Conservation (phyloP, 2,113 vertebrate species). For the Sigmodon hispidus region DNA sequence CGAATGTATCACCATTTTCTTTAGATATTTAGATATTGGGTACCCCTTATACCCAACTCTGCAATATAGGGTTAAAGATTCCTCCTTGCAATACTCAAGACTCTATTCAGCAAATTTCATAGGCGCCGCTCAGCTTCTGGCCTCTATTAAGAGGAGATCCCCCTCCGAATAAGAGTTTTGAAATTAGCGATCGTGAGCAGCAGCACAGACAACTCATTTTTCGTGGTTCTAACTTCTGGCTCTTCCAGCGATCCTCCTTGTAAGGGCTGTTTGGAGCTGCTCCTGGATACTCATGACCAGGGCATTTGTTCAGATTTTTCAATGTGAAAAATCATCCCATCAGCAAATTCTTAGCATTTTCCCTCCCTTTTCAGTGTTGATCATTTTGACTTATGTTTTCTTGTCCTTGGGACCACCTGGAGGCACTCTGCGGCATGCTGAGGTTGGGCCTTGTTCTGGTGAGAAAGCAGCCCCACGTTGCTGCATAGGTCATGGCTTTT, state of each 20-base stretch:
- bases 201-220: neutral
- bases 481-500: rapidly evolving
- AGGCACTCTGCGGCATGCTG: neutral
- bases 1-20: neutral
- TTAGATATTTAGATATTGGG: neutral
- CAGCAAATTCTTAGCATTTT: conserved; percentile 10
- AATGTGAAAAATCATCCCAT: neutral
- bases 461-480: neutral
- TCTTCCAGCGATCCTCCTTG: neutral
- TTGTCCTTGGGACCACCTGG: neutral
- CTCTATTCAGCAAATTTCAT: neutral
- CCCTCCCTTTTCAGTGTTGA: neutral
- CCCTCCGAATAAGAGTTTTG: neutral
- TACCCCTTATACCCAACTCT: neutral
- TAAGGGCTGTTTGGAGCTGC: neutral
- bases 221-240: neutral
- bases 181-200: neutral
- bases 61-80: no score
- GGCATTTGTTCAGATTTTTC: neutral
- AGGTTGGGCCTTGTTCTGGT: rapidly evolving
- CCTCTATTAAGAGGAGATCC: neutral
- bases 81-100: neutral
- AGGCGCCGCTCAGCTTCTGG: neutral
- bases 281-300: neutral
- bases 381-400: conserved; percentile 24